phyloP scores from a whole-genome alignment of 2,113 vertebrate species.

The Pitta sordida region DNA sequence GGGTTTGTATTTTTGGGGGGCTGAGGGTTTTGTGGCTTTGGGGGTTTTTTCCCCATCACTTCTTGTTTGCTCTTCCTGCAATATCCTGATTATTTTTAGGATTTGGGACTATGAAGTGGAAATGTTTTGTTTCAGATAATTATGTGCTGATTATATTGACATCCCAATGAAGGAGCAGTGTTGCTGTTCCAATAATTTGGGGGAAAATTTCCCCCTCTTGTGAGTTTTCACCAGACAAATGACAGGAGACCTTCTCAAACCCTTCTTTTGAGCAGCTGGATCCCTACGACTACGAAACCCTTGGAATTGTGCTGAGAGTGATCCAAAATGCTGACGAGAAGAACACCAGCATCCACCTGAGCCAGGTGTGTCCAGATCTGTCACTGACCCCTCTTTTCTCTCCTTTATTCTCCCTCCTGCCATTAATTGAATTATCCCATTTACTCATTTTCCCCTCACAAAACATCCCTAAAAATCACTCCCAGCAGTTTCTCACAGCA shows the following conservation, averaged over 20 bases:
- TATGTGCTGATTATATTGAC: background rate
- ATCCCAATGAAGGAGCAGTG: background rate
- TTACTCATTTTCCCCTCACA: background rate
- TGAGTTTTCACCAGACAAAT: background rate
- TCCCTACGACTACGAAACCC: constrained; percentile 93
- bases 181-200: background rate
- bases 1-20: too few relatives aligned
- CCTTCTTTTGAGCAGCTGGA: constrained; percentile 79
- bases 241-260: background rate
- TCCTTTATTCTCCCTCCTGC: background rate
- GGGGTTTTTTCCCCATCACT: background rate
- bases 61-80: background rate
- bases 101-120: background rate
- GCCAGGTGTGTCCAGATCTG: constrained; percentile 73
- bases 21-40: background rate
- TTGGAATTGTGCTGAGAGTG: constrained; percentile 86
- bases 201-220: background rate
- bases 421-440: background rate
- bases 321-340: constrained; percentile 85
- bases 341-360: constrained; percentile 77
- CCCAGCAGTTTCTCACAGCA: background rate
- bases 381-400: background rate
- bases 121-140: background rate
- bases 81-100: background rate
- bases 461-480: background rate